Evolutionary conservation across 2,888 invertebrate genomes (phyloP).

Genomic region (Copidosoma aretas): DNA sequence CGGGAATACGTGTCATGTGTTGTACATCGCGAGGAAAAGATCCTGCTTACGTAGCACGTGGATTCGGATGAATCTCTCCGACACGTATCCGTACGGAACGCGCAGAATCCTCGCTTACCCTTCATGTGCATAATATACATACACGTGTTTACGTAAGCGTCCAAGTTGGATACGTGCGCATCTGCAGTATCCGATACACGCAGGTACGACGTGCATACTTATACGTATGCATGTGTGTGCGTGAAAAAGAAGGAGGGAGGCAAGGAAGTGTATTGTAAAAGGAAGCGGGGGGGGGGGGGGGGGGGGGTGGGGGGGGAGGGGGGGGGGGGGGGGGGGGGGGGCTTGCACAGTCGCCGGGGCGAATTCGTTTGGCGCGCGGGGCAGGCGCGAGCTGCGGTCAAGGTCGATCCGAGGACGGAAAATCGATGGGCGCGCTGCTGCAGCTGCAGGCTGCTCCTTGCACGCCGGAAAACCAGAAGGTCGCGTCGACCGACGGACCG

Average conservation of each 20-base stretch:
- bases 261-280: neutral
- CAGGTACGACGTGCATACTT: no score
- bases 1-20: no score
- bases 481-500: neutral
- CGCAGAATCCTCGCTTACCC: constrained; percentile 10
- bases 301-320: neutral
- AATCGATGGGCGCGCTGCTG: constrained; percentile 24
- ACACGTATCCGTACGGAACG: no score
- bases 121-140: neutral
- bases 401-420: constrained; percentile 35
- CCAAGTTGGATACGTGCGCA: no score
- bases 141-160: no score
- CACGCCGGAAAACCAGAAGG: constrained; percentile 16
- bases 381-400: constrained; percentile 30
- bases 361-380: constrained; percentile 26
- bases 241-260: neutral
- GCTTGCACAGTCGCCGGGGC: constrained; percentile 22
- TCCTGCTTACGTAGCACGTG: no score
- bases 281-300: neutral
- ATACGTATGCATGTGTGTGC: neutral
- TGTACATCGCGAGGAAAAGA: no score
- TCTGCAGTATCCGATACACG: no score
- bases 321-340: neutral
- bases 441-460: neutral
- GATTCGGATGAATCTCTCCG: no score